phyloP scores from a whole-genome alignment of 2,113 vertebrate species.

The Sturnira hondurensis region DNA sequence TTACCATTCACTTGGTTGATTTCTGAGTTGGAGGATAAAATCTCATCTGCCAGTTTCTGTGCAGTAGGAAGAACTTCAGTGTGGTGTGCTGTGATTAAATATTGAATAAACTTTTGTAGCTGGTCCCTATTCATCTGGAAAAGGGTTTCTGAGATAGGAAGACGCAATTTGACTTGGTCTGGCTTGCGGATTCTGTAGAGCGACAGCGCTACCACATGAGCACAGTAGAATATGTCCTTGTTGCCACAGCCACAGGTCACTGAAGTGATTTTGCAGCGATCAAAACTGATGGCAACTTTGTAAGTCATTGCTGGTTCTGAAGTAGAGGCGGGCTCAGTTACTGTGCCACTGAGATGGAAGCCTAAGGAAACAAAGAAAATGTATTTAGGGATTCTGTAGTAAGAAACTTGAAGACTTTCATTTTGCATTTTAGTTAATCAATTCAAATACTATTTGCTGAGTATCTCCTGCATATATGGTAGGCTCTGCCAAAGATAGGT shows the following conservation, averaged over 20 bases:
- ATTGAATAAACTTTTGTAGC: constrained; percentile 99
- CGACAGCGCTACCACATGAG: constrained; percentile 97
- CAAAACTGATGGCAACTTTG: constrained; percentile 99
- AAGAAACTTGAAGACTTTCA: background rate
- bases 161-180: constrained; percentile 97
- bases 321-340: constrained; percentile 89
- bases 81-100: constrained; percentile 98
- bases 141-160: constrained; percentile 99
- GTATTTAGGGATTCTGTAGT: constrained; percentile 38
- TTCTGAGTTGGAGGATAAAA: constrained; percentile 98
- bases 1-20: constrained; percentile 99
- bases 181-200: constrained; percentile 98
- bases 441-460: constrained; percentile 12
- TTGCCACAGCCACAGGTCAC: constrained; percentile 98
- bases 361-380: constrained; percentile 80
- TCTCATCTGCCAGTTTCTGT: constrained; percentile 98
- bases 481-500: background rate
- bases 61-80: constrained; percentile 98
- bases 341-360: constrained; percentile 98
- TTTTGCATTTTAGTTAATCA: constrained; percentile 8
- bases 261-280: constrained; percentile 99
- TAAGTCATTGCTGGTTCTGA: constrained; percentile 94
- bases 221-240: constrained; percentile 98
- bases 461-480: background rate
- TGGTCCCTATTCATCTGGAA: constrained; percentile 99